Base-by-base conservation (phyloP, 2,113 vertebrate species). In the Prionailurus viverrinus region DNA sequence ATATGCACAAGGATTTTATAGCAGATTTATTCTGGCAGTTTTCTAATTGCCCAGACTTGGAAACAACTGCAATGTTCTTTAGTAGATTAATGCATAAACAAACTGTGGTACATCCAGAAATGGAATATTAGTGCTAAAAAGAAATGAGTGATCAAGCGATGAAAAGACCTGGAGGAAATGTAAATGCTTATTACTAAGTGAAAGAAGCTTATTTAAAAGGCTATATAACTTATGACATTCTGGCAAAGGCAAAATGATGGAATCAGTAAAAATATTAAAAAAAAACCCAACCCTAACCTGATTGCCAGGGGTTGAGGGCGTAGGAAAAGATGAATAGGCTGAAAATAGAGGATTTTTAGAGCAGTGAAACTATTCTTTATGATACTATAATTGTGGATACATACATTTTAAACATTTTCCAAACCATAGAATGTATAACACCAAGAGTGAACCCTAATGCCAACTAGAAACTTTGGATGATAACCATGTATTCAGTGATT, bases 191-290 rank as follows among this genome's bases (percentile, higher is more conserved):
- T 61, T 78, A 97, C 16, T 79, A 91, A 69, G 71, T 69, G 15
- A 95, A 97, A 89, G 53, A 71, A 84, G 53, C 25, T 58, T 91
- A 71, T 68, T 92, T 45, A 45, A 89, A 91, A 78, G 68, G 36
- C 69, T 78, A n/a, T 36, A 51, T 63, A 48, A 92, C 7, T 79
- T 58, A 58, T 51, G 15, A 48, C 6, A 78, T 81, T 96, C 79
- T 94, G 83, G 71, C 94, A 94, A 96, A 94, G 33, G 18, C 29
- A 94, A 95, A 80, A 86, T 11, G 69, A 53, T 61, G 33, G 36
- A 94, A 29, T 71, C 8, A 89, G 31, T 74, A 86, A 81, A 87
- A 74, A 89, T 13, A 55, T 41, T 12, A 31, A 45, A 76, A 48
- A 74, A 45, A 41, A 73, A 13, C 12, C 7, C 29, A 27, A 13